These are phyloP conservation scores for Endomychus coccineus DNA, from an alignment of 2,888 invertebrate genomes.

Conservation along the genomic window DNA sequence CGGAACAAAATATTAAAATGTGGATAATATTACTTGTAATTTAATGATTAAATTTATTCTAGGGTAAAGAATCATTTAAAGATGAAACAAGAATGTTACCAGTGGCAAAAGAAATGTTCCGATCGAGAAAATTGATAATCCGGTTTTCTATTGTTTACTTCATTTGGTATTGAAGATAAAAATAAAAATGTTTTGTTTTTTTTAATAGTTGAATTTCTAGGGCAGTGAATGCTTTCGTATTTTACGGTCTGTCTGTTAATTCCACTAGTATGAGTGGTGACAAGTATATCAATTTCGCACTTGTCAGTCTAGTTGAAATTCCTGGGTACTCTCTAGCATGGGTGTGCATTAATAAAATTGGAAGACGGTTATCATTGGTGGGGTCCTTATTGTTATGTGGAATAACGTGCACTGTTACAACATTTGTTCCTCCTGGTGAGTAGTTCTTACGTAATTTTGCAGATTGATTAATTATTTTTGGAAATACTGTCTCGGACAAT, in stretches of 20 bases:
- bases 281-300: conserved; percentile 59
- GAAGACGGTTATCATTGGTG: conserved; percentile 48
- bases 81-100: conserved; percentile 36
- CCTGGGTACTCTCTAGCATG: conserved; percentile 52
- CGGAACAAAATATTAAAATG: too few relatives aligned
- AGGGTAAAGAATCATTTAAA: conserved; percentile 17
- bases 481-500: neutral
- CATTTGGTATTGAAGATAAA: conserved; percentile 44
- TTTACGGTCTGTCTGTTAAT: conserved; percentile 61
- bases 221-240: conserved; percentile 60
- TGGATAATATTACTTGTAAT: neutral
- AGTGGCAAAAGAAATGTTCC: conserved; percentile 43
- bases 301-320: conserved; percentile 54
- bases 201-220: conserved; percentile 30
- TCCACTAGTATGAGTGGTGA: conserved; percentile 59
- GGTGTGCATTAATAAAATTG: conserved; percentile 47
- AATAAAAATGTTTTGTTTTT: conserved; percentile 6
- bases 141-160: conserved; percentile 45
- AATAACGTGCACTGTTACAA: conserved; percentile 49
- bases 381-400: conserved; percentile 49
- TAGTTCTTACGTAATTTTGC: conserved; percentile 4
- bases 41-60: conserved; percentile 8
- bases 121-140: conserved; percentile 42
- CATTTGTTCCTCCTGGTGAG: conserved; percentile 47
- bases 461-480: conserved; percentile 10